Percentiles rank a stretch among this genome's conserved stretches.
Evolutionary conservation across 2,113 vertebrate genomes (phyloP).

Genomic region (Anhinga anhinga): DNA sequence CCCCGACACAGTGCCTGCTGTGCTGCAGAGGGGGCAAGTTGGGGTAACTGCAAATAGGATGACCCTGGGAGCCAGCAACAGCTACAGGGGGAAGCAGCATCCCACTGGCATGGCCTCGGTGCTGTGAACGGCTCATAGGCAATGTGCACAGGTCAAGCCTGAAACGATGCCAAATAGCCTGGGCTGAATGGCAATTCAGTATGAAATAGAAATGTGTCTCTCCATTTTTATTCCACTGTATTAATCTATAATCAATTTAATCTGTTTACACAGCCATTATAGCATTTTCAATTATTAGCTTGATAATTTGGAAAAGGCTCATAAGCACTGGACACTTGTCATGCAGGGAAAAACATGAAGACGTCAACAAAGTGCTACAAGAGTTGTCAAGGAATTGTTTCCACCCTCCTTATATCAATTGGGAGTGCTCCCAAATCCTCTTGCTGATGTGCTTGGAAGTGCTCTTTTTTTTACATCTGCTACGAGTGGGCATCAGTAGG

Average conservation of each 20-base stretch:
- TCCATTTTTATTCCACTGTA: neutral
- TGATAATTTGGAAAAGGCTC: neutral
- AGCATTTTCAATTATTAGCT: neutral
- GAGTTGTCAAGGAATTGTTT: neutral
- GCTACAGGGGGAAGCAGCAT: neutral
- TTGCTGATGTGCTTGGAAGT: neutral
- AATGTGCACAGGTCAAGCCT: neutral
- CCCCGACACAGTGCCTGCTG: rapidly evolving
- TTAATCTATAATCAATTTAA: neutral
- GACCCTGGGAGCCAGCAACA: neutral
- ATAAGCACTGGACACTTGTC: neutral
- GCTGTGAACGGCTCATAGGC: rapidly evolving
- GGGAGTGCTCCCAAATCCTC: neutral
- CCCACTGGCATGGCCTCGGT: neutral
- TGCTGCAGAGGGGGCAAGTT: neutral
- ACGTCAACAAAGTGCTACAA: neutral
- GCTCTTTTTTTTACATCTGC: neutral
- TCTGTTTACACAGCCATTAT: neutral
- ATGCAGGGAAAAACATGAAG: neutral
- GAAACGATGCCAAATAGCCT: neutral
- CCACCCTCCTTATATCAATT: neutral
- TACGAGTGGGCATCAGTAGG: neutral
- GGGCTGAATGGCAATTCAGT: neutral
- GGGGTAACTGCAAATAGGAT: neutral
- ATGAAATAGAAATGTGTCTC: neutral